Evolutionary conservation across 2,888 invertebrate species (phyloP), one percentile per base, ranked within the genome.

Genomic region (Cylindroiulus punctatus): DNA sequence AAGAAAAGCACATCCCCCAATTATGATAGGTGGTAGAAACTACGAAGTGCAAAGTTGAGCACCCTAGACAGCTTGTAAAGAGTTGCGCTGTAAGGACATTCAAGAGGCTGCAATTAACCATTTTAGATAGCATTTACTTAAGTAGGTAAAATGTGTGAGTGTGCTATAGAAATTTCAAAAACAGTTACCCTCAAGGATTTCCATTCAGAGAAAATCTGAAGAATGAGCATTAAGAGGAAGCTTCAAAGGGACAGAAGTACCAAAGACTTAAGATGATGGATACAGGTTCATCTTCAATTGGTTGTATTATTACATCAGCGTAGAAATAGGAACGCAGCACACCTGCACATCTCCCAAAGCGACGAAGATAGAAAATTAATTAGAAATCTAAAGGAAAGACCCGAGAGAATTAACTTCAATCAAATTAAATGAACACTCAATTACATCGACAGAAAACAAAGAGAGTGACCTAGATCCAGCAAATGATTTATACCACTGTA

Each of bases 391-490:
- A 84, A 84, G n/a, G 42, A 44, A 44, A 84, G 44, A 40, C 84
- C 26, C 84, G 10, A 32, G 52, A 84, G 84, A 84, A 84, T 84
- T 84, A 84, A 84, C 84, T 84, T 84, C 84, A 84, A 84, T 84
- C 84, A 84, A 84, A n/a, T 52, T 42, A 84, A 84, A 84, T 84
- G 84, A 84, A 84, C 84, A 84, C 52, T 84, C 84, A 84, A 84
- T 84, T 84, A 84, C 32, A 42, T 84, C 26, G 40, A 44, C 26
- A 14, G 76, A 76, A 76, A 76, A 76, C 26, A 44, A 14, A 76
- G 26, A 76, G 26, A 76, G 76, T 76, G 26, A 30, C 14, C 30
- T 30, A 76, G 30, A 30, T 30, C 22, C 10, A 52, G n/a, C 52
- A n/a, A 52, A 65, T 12, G 8, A 12, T 65, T 12, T 65, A 65